Conservation (phyloP, 92 coral and sea anemone genomes). For the Meandrina meandrites region DNA sequence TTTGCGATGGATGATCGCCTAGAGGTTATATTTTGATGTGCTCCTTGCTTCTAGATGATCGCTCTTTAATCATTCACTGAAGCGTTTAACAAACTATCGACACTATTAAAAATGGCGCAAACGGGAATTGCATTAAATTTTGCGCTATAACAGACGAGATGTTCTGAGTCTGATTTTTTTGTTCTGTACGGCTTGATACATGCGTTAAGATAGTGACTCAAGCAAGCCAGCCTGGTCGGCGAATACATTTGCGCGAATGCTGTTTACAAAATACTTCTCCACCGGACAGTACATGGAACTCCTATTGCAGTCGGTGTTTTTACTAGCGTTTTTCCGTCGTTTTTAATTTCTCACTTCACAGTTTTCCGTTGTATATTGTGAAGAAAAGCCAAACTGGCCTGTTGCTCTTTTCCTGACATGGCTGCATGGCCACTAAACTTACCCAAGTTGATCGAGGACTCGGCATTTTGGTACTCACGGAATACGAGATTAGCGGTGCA, state of each 20-base stretch:
- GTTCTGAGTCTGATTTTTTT: no score
- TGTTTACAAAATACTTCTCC: background rate
- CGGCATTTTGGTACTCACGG: background rate
- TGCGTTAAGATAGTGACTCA: background rate
- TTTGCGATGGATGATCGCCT: background rate
- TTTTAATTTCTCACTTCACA: background rate
- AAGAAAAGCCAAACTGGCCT: background rate
- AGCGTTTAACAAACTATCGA: constrained; percentile 14
- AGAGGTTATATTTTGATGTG: background rate
- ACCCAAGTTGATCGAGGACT: background rate
- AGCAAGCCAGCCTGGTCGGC: background rate
- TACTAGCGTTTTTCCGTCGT: background rate
- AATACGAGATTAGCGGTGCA: background rate
- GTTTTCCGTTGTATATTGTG: background rate
- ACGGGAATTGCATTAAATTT: no score
- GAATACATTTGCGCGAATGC: background rate
- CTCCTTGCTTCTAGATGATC: background rate
- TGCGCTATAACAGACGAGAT: background rate
- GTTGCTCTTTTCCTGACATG: background rate
- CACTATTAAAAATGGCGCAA: background rate
- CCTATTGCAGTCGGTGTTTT: background rate
- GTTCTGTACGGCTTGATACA: background rate
- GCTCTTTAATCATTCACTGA: constrained; percentile 31
- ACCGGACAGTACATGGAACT: background rate
- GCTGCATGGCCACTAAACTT: background rate